Conservation (phyloP, 2,888 invertebrate species). For the Lysandra coridon region DNA sequence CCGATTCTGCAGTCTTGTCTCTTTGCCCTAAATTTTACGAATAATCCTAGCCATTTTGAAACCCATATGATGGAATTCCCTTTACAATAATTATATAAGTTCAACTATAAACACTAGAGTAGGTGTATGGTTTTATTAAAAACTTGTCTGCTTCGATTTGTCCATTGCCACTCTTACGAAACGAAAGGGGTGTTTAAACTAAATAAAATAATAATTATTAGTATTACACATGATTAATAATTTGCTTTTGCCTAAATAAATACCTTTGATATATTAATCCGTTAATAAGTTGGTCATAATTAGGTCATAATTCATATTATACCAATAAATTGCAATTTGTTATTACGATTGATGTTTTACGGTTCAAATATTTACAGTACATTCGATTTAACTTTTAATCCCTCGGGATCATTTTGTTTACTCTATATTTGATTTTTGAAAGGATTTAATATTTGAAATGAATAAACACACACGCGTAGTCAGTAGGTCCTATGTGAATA, state of each 20-base stretch:
- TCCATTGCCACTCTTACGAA: not conserved
- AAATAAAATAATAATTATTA: not conserved
- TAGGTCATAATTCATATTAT: too few species aligned
- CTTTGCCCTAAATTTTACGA: too few species aligned
- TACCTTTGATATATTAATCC: not conserved
- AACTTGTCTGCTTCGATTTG: not conserved
- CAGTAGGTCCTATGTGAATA: not conserved
- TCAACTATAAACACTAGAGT: too few species aligned
- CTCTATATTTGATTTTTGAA: slow-evolving; percentile 3
- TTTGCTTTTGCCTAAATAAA: not conserved
- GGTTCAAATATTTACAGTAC: slow-evolving; percentile 10
- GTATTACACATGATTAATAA: not conserved
- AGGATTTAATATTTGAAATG: not conserved
- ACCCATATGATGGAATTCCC: too few species aligned
- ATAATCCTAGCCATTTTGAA: too few species aligned
- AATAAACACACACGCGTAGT: not conserved
- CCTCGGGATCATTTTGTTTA: slow-evolving; percentile 2
- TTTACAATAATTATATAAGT: too few species aligned
- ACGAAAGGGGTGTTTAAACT: not conserved
- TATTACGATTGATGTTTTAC: slow-evolving; percentile 1
- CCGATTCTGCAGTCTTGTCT: too few species aligned
- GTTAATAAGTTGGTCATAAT: not conserved
- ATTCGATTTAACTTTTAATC: slow-evolving; percentile 9
- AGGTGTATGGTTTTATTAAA: too few species aligned
- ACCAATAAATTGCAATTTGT: slow-evolving; percentile 8